Evolutionary conservation across 2,113 vertebrate genomes (phyloP), one percentile per base, ranked within the genome.

Genomic region (Fregata magnificens): DNA sequence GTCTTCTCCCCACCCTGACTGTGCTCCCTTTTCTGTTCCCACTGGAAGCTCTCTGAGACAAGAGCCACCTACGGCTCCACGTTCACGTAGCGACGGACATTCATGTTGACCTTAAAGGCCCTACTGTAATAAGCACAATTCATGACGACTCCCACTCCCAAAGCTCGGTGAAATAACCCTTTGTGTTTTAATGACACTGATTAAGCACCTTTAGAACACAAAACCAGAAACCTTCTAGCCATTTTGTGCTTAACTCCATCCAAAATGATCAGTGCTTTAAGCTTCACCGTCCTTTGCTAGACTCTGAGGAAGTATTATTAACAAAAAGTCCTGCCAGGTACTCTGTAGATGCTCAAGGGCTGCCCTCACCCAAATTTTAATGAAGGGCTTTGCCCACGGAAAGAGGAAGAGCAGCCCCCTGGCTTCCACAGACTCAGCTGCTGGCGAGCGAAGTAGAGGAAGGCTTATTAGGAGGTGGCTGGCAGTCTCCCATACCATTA

Each of bases 11-110:
- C 45, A 62, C 9, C 8, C 24, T 50, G 31, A 13, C 5, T 42
- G 13, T 22, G 19, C 20, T 42, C 25, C 29, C 44, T 86, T 19
- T 77, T 50, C 84, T 14, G 4, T 49, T 92, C 45, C 69, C 78
- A 36, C 50, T n/a, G 69, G 34, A 91, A 85, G 32, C 22, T 42
- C 49, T 73, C 70, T 22, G 31, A 69, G 44, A 45, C 25, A 40
- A 12, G 66, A 62, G 18, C 24, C 38, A 56, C 38, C 55, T 22
- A 13, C 0, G 0, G 31, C 34, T 74, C 50, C 22, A 7, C 2
- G 7, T 15, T 74, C 61, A 17, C 3, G 14, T 31, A 62, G 28
- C 0, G 0, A 52, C 2, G 1, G 55, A 45, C 1, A 3, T 32
- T 59, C 0, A 0, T 11, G 28, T 42, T 20, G 53, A 80, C 66